These are phyloP conservation scores for Microtus agrestis DNA, from an alignment of 2,797 vertebrate genomes.

Conservation along the genomic window DNA sequence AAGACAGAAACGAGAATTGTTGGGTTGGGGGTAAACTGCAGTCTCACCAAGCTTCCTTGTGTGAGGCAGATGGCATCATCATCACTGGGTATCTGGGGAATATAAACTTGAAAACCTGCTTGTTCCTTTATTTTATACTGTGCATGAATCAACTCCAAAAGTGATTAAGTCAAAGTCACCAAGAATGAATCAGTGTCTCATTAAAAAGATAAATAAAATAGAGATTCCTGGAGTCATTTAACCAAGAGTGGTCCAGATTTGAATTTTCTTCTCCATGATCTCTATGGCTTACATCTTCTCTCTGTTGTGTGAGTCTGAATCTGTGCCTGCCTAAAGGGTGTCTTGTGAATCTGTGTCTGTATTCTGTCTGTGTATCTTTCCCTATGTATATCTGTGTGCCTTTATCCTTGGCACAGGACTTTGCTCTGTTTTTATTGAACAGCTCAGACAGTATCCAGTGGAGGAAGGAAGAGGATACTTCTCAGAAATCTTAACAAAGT, in stretches of 20 bases:
- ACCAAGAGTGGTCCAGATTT: not conserved
- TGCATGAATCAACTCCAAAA: not conserved
- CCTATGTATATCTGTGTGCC: not conserved
- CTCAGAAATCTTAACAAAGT: not conserved
- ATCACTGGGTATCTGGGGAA: not conserved
- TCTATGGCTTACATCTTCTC: not conserved
- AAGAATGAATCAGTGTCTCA: not conserved
- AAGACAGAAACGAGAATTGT: not conserved
- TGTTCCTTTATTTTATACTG: not conserved
- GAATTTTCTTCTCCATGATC: not conserved
- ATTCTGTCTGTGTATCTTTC: not conserved
- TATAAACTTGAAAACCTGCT: not conserved
- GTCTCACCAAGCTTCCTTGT: not conserved
- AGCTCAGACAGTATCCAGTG: not conserved
- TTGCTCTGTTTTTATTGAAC: not conserved
- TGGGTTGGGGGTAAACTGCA: not conserved
- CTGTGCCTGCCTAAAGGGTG: not conserved
- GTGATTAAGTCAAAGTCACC: not conserved
- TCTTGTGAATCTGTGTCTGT: not conserved
- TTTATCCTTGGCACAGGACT: not conserved
- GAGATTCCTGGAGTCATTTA: not conserved
- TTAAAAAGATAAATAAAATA: not conserved
- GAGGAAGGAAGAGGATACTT: not conserved
- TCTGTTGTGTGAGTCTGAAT: not conserved
- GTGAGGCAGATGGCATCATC: not conserved